phyloP scores from a whole-genome alignment of 2,888 invertebrate genomes.

The Notodonta ziczac region DNA sequence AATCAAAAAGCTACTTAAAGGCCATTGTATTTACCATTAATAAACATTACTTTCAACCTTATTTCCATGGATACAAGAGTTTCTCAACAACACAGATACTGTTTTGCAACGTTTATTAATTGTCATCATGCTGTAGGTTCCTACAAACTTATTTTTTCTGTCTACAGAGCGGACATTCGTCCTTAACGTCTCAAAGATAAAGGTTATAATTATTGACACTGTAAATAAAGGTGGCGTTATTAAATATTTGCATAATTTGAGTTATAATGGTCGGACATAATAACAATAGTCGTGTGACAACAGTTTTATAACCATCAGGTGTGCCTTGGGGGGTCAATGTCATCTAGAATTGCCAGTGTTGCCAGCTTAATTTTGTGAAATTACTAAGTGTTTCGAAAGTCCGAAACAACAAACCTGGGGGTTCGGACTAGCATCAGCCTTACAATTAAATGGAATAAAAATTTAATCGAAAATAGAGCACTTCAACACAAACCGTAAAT shows the following conservation, averaged over 20 bases:
- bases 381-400: background rate
- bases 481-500: no score
- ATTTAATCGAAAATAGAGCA: no score
- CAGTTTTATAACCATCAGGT: slow-evolving; percentile 35
- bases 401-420: background rate
- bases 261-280: slow-evolving; percentile 69
- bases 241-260: slow-evolving; percentile 57
- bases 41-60: slow-evolving; percentile 9
- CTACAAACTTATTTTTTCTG: background rate
- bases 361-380: background rate
- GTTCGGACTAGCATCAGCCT: no score
- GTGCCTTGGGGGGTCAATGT: slow-evolving; percentile 1
- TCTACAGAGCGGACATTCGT: background rate
- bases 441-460: no score
- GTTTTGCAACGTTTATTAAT: background rate
- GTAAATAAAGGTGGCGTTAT: background rate
- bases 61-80: background rate
- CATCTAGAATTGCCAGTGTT: background rate
- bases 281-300: slow-evolving; percentile 71
- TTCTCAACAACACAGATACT: background rate
- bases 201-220: background rate
- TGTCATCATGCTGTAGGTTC: background rate
- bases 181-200: background rate
- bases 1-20: slow-evolving; percentile 23
- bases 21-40: background rate